Evolutionary conservation across 2,113 vertebrate genomes (phyloP), one percentile per base, ranked within the genome.

Genomic region (Sceloporus tristichus): DNA sequence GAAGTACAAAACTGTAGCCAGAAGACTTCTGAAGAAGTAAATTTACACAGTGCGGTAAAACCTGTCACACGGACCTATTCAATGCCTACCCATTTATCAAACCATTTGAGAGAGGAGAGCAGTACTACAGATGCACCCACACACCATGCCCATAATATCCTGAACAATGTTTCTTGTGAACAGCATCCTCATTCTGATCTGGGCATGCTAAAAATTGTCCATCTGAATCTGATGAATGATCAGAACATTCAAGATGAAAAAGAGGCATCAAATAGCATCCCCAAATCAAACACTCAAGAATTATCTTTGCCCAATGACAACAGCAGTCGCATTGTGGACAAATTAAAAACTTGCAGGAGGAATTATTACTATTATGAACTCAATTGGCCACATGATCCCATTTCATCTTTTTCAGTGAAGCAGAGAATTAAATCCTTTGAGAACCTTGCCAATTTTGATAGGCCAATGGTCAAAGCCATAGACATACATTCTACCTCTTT

Each of bases 401-500:
- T 97, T 93, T 98, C 98, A 59, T 96, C 96, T 62, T 98, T 99
- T 93, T 99, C 98, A 54, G 98, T 99, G 70, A 98, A 97, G 89
- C 98, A 99, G 88, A 97, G 98, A 92, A 99, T 99, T 90, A 99
- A 99, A 94, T 99, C 98, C 10, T 99, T 99, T 59, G 98, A 99
- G 96, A 99, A 98, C 88, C 92, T 99, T 90, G 98, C 98, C 71
- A 97, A 97, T 92, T 97, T 98, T 27, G 98, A 99, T 90, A 96
- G 97, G 87, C 96, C 97, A 0, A 25, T 95, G 0, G 91, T 97
- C 83, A 98, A 96, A 94, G 92, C 96, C 16, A 96, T 97, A 0
- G 96, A 98, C 25, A 94, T 97, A 65, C 97, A 97, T 2, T 97
- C 97, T 0, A 88, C 97, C 1, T 84, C 92, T 0, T 87, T 96